Base-by-base conservation (phyloP, 2,113 vertebrate species). In the Peromyscus leucopus region DNA sequence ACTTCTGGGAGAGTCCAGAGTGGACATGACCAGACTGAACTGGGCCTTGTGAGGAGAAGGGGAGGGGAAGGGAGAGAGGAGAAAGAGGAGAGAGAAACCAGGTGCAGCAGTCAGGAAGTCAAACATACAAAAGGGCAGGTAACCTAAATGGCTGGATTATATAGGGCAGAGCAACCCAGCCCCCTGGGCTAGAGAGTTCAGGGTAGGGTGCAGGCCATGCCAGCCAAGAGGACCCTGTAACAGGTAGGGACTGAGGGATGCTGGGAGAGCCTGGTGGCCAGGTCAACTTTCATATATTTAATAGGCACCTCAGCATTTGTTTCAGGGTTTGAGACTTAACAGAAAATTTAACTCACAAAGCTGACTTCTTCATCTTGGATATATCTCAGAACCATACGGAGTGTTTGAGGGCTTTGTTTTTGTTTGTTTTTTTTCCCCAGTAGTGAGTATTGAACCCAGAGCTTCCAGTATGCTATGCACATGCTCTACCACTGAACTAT, bases 261-360 rank as follows among this genome's bases (percentile, higher is more conserved):
- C 69, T n/a, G 36, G 69, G 69, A 19, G 69, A 71, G 6, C 33
- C 69, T 72, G 69, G 69, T n/a, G 36, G 33, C 16, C 33, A n/a
- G 16, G 69, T n/a, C 33, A 16, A 19, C 69, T 72, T 21, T 72
- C 2, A 72, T 71, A 19, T 71, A 16, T 71, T 71, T 3, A 71
- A 71, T 72, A 72, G 7, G 69, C 36, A 19, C 69, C 69, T 72
- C 69, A n/a, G 69, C 7, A 3, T 72, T n/a, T 72, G 69, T 72
- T 36, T 15, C 69, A 72, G 36, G 16, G 69, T 21, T 72, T 72
- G 36, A 72, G 69, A n/a, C 69, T n/a, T 72, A 72, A 72, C 17
- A 72, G 69, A n/a, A 71, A 90, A 72, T 78, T 93, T 59, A 96
- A 87, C 17, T 75, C 71, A 57, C 1, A 28, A 94, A 74, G 24